These are phyloP conservation scores for Natrix natrix DNA, from an alignment of 2,797 vertebrate genomes.

Conservation along the genomic window DNA sequence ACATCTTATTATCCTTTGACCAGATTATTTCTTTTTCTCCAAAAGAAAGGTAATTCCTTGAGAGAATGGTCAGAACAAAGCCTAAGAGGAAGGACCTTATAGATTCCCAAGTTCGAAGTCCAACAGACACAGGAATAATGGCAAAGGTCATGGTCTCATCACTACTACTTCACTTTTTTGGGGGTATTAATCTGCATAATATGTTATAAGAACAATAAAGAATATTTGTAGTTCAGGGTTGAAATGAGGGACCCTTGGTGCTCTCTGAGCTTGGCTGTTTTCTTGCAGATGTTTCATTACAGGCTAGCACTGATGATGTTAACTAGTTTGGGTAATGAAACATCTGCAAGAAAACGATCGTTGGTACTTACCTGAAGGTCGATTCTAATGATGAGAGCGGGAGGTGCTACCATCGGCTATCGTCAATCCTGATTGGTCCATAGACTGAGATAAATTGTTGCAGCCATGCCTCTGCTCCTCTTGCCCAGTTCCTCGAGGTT, in stretches of 20 bases:
- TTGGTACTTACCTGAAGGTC: too few relatives aligned
- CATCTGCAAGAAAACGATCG: not conserved
- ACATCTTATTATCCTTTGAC: not conserved
- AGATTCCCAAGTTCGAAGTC: not conserved
- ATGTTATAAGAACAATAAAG: not conserved
- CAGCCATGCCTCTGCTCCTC: too few relatives aligned
- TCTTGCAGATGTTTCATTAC: not conserved
- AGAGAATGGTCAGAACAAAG: not conserved
- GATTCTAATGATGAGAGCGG: too few relatives aligned
- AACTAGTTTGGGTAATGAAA: not conserved
- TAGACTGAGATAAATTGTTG: too few relatives aligned
- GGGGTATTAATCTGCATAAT: not conserved
- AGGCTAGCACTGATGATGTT: not conserved
- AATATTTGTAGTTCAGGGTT: not conserved
- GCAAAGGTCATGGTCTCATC: not conserved
- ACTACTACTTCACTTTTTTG: not conserved
- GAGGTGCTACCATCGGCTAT: too few relatives aligned
- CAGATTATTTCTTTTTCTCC: not conserved
- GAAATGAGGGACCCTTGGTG: not conserved
- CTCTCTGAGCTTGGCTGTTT: not conserved
- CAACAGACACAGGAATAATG: not conserved
- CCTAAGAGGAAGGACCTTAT: not conserved
- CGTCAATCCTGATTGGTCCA: too few relatives aligned
- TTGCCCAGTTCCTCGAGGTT: too few relatives aligned
- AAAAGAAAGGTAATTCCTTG: not conserved